Conservation (phyloP, 2,797 vertebrate genomes). For the Halcyon badia region DNA sequence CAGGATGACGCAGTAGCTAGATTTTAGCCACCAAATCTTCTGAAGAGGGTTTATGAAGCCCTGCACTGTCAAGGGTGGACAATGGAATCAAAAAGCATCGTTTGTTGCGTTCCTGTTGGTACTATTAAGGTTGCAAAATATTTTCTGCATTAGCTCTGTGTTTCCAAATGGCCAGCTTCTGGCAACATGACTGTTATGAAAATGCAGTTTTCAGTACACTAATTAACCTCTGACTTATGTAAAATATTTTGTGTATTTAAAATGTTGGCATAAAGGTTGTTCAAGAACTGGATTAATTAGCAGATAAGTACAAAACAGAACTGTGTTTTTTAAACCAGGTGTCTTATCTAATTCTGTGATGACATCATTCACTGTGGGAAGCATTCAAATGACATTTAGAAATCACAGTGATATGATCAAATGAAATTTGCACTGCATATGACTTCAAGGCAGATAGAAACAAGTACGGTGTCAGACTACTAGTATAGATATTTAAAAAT, state of each 20-base stretch:
- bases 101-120: neutral
- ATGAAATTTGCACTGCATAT: neutral
- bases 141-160: neutral
- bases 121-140: neutral
- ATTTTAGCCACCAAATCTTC: constrained; percentile 18
- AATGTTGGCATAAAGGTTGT: neutral
- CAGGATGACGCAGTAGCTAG: neutral
- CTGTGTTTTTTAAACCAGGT: neutral
- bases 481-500: neutral
- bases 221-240: neutral
- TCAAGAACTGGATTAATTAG: neutral
- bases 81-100: fast-evolving
- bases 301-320: neutral
- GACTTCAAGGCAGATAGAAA: neutral
- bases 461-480: neutral
- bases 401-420: neutral
- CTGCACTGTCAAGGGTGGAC: neutral
- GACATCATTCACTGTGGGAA: neutral
- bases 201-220: neutral
- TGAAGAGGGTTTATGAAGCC: constrained; percentile 16
- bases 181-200: neutral
- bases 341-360: neutral
- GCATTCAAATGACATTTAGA: neutral
- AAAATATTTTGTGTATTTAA: neutral
- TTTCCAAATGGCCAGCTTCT: neutral